Conservation (phyloP, 2,113 vertebrate genomes). For the Catharus bicknelli region DNA sequence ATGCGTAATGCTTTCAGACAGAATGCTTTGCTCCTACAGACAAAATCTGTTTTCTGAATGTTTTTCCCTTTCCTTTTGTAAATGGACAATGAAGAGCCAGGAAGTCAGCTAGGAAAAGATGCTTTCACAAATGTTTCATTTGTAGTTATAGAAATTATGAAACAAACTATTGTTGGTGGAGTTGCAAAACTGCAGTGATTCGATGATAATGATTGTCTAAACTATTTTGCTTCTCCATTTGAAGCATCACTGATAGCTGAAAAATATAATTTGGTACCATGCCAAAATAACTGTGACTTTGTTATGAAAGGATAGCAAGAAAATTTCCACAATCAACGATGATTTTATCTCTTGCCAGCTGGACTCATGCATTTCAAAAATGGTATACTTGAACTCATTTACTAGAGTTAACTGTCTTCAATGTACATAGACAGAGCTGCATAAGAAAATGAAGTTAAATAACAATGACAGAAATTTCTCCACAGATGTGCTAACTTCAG, state of each 20-base stretch:
- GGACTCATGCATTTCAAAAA: not conserved
- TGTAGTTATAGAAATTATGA: slow-evolving; percentile 1
- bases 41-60: not conserved
- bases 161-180: not conserved
- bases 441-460: not conserved
- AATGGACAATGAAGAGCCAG: not conserved
- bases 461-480: not conserved
- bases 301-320: not conserved
- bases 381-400: not conserved
- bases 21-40: not conserved
- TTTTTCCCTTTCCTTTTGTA: not conserved
- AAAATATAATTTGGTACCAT: not conserved
- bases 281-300: not conserved
- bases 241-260: slow-evolving; percentile 18
- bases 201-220: not conserved
- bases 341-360: slow-evolving; percentile 2
- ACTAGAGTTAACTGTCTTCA: not conserved
- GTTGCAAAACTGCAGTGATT: not conserved
- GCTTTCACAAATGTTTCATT: not conserved
- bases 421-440: not conserved
- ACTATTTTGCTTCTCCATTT: not conserved
- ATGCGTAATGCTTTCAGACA: not conserved
- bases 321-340: not conserved
- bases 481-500: not conserved
- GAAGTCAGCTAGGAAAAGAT: not conserved